Conservation (phyloP, 2,888 invertebrate genomes). For the Nephrotoma flavescens region DNA sequence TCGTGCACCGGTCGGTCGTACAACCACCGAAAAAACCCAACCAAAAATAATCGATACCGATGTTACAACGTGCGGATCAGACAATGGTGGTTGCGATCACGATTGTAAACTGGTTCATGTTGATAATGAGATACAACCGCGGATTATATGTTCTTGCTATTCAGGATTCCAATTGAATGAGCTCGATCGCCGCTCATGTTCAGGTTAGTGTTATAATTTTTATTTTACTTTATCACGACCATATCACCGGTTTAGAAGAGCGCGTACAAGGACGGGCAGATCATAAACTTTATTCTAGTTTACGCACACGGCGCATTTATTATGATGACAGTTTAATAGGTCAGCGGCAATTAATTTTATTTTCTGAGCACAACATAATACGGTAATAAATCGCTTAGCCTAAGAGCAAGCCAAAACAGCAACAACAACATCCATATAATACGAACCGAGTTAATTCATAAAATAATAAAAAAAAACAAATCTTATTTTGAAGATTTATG, state of each 20-base stretch:
- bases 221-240: background rate
- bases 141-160: constrained; percentile 26
- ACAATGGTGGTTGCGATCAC: constrained; percentile 37
- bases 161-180: constrained; percentile 33
- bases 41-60: background rate
- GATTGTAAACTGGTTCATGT: constrained; percentile 29
- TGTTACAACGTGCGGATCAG: constrained; percentile 24
- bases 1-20: background rate
- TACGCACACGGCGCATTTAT: background rate
- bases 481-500: background rate
- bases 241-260: background rate
- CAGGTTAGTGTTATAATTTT: constrained; percentile 19
- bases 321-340: background rate
- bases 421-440: background rate
- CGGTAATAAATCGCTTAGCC: background rate
- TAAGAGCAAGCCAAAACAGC: background rate
- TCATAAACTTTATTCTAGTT: background rate
- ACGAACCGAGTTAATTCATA: background rate
- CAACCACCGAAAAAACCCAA: background rate
- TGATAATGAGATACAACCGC: constrained; percentile 26
- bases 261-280: background rate
- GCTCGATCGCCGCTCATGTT: constrained; percentile 26
- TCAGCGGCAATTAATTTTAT: background rate
- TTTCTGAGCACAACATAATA: background rate
- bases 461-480: background rate